A percentile compares a stretch with the other conserved stretches of the same genome.
These are phyloP conservation scores for Timema cristinae DNA, from an alignment of 2,888 invertebrate species.

Conservation along the genomic window DNA sequence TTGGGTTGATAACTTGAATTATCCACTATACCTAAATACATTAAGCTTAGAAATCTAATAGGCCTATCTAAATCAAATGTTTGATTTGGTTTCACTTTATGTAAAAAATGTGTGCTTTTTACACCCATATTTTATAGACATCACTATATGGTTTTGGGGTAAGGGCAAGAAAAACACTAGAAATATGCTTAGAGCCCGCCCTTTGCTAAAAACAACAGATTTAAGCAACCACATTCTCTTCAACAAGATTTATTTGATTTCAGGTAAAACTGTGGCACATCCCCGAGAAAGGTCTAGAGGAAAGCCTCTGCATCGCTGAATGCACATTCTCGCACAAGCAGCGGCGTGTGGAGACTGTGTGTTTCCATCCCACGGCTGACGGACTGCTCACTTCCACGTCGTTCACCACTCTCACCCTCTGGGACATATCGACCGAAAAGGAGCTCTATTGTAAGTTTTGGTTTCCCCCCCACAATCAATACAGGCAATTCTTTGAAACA, in stretches of 20 bases:
- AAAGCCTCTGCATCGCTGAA: conserved; percentile 72
- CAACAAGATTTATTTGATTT: conserved; percentile 27
- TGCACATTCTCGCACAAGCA: conserved; percentile 80
- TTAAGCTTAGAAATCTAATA: too few species aligned
- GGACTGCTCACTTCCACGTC: conserved; percentile 84
- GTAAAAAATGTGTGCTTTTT: too few species aligned
- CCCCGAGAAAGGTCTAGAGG: conserved; percentile 73
- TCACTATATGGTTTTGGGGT: too few species aligned
- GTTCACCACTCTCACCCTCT: conserved; percentile 74
- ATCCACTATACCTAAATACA: too few species aligned
- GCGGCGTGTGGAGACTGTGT: conserved; percentile 80
- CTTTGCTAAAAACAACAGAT: neutral
- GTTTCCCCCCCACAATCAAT: too few species aligned
- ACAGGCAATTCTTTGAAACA: too few species aligned
- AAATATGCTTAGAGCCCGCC: neutral
- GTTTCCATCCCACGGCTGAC: conserved; percentile 89
- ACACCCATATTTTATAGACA: too few species aligned
- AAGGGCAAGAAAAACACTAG: neutral
- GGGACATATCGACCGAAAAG: conserved; percentile 80
- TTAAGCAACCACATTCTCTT: neutral
- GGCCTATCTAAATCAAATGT: too few species aligned
- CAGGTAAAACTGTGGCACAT: conserved; percentile 89
- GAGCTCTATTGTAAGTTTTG: conserved; percentile 66
- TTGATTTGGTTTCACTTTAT: too few species aligned
- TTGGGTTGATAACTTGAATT: too few species aligned